phyloP scores from a whole-genome alignment of 2,797 vertebrate species.

The Silurus aristotelis region DNA sequence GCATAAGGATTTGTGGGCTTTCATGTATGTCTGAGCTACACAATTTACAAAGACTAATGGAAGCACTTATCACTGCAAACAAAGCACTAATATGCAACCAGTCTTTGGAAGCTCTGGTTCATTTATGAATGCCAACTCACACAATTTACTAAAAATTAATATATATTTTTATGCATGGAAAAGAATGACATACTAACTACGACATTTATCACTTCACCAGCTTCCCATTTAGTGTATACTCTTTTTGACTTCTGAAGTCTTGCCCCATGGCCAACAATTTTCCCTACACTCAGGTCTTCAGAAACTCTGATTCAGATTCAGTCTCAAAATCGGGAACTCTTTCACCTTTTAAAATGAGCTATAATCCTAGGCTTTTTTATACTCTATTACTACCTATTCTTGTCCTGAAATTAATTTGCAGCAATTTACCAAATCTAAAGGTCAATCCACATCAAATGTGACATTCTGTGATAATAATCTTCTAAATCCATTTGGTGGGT shows the following conservation, averaged over 20 bases:
- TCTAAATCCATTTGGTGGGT: neutral
- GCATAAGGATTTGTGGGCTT: constrained; percentile 27
- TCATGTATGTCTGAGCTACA: constrained; percentile 2
- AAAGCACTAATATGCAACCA: constrained; percentile 26
- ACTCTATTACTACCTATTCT: neutral
- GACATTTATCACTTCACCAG: neutral
- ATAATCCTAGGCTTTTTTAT: too few relatives aligned
- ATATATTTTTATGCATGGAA: constrained; percentile 1
- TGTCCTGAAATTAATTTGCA: constrained; percentile 17
- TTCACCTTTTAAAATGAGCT: neutral
- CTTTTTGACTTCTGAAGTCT: neutral
- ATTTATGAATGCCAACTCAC: constrained; percentile 9
- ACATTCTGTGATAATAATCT: constrained; percentile 7
- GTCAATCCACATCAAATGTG: neutral
- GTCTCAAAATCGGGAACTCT: neutral
- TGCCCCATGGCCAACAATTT: neutral
- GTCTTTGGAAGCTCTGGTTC: neutral
- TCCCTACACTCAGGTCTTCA: neutral
- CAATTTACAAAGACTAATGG: constrained; percentile 26
- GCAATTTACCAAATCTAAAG: constrained; percentile 6
- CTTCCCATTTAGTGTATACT: neutral
- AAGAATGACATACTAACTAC: neutral
- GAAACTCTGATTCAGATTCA: neutral
- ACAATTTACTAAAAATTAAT: neutral
- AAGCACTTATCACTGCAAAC: constrained; percentile 33